phyloP scores from a whole-genome alignment of 2,888 invertebrate genomes.

The Teleogryllus oceanicus region DNA sequence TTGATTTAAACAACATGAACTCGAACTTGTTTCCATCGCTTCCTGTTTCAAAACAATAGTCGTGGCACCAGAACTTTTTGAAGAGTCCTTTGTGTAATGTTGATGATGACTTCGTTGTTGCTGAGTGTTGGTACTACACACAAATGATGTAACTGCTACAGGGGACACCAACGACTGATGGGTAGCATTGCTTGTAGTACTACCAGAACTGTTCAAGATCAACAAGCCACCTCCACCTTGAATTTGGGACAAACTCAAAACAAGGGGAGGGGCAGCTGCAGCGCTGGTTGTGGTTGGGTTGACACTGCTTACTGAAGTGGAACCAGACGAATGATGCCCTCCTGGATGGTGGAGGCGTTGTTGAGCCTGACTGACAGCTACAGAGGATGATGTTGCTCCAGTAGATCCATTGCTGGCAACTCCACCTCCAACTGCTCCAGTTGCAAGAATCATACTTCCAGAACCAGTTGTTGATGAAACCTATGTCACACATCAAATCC shows the following conservation, averaged over 20 bases:
- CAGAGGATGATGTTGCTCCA: conserved; percentile 50
- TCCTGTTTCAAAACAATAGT: conserved; percentile 55
- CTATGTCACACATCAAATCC: conserved; percentile 44
- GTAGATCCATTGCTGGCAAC: conserved; percentile 42
- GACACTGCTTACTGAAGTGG: conserved; percentile 25
- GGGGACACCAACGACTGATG: conserved; percentile 60
- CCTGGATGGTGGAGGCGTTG: conserved; percentile 42
- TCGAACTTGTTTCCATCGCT: conserved; percentile 58
- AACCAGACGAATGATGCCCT: conserved; percentile 41
- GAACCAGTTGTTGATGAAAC: conserved; percentile 74
- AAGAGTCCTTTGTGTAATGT: conserved; percentile 43
- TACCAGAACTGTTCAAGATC: conserved; percentile 64
- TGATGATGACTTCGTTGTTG: conserved; percentile 52
- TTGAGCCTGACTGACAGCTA: conserved; percentile 32
- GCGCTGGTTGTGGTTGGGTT: conserved; percentile 31
- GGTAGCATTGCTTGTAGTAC: conserved; percentile 27
- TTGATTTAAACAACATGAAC: conserved; percentile 49
- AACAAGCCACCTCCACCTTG: conserved; percentile 78
- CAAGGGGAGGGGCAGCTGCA: conserved; percentile 55
- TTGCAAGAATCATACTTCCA: conserved; percentile 57
- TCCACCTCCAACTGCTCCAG: conserved; percentile 41
- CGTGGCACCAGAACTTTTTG: conserved; percentile 5
- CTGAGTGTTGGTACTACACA: conserved; percentile 54
- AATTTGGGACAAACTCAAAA: conserved; percentile 79
- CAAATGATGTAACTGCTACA: conserved; percentile 57